Evolutionary conservation across 2,797 vertebrate species (phyloP).

Genomic region (Syncerus caffer): DNA sequence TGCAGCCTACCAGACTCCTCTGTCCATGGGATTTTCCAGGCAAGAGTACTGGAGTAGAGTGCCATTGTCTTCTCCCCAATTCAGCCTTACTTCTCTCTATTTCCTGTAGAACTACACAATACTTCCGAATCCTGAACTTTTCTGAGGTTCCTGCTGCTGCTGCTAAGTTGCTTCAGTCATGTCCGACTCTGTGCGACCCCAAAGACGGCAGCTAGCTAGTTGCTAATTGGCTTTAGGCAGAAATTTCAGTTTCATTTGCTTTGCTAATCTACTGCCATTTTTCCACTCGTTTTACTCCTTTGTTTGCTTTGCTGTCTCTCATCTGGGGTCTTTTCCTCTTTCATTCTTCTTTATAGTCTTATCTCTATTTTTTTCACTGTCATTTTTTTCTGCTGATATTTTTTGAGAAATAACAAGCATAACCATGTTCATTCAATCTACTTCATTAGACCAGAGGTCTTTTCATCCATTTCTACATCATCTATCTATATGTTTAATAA

Average conservation of each 20-base stretch:
- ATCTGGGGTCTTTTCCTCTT: not conserved
- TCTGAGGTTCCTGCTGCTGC: not conserved
- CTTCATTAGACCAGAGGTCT: not conserved
- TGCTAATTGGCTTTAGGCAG: not conserved
- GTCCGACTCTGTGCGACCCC: not conserved
- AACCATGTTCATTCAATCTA: not conserved
- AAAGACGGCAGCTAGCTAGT: not conserved
- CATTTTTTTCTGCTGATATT: not conserved
- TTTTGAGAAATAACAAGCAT: not conserved
- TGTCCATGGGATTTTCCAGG: too few species aligned
- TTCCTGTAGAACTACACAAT: not conserved
- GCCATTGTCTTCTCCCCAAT: not conserved
- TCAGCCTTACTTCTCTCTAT: not conserved
- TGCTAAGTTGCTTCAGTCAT: not conserved
- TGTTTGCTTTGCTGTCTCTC: not conserved
- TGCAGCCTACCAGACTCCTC: too few species aligned
- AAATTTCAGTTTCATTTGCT: not conserved
- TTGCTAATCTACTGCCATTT: not conserved
- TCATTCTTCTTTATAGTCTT: not conserved
- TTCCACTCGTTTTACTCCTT: not conserved
- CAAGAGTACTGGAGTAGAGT: too few species aligned
- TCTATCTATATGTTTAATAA: not conserved
- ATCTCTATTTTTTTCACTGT: not conserved
- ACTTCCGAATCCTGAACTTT: not conserved
- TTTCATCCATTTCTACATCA: not conserved